Base-by-base conservation (phyloP, 2,888 invertebrate species). In the Timema cristinae region DNA sequence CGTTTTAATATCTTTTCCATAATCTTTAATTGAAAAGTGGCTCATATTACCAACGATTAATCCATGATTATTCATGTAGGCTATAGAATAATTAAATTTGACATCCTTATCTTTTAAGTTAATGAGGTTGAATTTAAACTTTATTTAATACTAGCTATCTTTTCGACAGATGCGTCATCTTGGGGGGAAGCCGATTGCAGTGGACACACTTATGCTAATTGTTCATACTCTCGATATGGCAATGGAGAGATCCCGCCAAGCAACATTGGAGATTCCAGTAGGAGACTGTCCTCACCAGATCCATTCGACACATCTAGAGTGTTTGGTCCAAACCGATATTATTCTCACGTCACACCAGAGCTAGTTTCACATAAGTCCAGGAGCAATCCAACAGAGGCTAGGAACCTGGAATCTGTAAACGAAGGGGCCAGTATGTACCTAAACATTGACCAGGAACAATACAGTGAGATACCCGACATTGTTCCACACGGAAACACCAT, bases 301-400 rank as follows among this genome's bases (percentile, higher is more conserved):
- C 91, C 91, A 0, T 91, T 91, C 76, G 91, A 91, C 77, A 91
- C 91, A 0, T 88, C 88, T 0, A 77, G 80, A 5, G 80, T 85
- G 2, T 72, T 71, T 56, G 71, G 67, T 59, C 71, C 71, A 10
- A 63, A 81, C 0, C 78, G 83, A 9, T 83, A 84, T 71, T 84
- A 84, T 74, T 83, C 83, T 52, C 82, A 81, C 67, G 83, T 83
- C 5, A 80, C 82, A 0, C 78, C 81, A 0, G 82, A 83, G 51
- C 63, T 52, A 15, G 15, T 68, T 15, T 51, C 52, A 15, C 68
- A 47, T 9, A n/a, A 77, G 78, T 6, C 78, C 79, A 0, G 76
- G 76, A 0, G 71, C 79, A 0, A 32, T 32, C 32, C 32, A 32
- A 32, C 32, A 4, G 32, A 32, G 32, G 32, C 32, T 32, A 32